These are phyloP conservation scores for Caenorhabditis wallacei DNA, from an alignment of 2,888 invertebrate genomes.

Conservation along the genomic window DNA sequence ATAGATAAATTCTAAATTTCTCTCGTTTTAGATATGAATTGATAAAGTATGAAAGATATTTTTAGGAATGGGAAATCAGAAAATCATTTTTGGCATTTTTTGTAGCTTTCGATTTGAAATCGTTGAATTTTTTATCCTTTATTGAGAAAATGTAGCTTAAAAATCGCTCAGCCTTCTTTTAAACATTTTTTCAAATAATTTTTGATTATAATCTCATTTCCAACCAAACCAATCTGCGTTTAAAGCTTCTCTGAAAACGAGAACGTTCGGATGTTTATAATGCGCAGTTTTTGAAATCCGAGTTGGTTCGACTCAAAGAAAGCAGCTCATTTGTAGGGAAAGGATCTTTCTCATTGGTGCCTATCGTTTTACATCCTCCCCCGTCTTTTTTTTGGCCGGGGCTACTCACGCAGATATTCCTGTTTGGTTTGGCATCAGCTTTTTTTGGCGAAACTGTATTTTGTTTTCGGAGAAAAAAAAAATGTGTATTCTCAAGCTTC, in stretches of 20 bases:
- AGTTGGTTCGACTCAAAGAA: slow-evolving; percentile 48
- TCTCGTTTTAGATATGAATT: not conserved
- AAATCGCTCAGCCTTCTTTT: too few relatives aligned
- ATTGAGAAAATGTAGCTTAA: too few relatives aligned
- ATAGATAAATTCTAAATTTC: not conserved
- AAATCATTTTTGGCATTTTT: too few relatives aligned
- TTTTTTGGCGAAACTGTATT: not conserved
- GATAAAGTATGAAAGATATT: not conserved
- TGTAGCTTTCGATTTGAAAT: too few relatives aligned
- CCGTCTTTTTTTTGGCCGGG: slow-evolving; percentile 60
- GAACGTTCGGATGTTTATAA: slow-evolving; percentile 44
- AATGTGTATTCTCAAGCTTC: not conserved
- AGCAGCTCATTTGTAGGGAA: slow-evolving; percentile 59
- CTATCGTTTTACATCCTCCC: slow-evolving; percentile 66
- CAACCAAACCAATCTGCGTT: too few relatives aligned
- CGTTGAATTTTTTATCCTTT: too few relatives aligned
- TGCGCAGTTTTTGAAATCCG: slow-evolving; percentile 46
- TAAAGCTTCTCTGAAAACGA: slow-evolving; percentile 24
- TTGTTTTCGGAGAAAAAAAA: not conserved
- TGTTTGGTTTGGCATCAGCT: slow-evolving; percentile 24
- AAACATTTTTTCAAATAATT: too few relatives aligned
- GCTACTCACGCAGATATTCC: slow-evolving; percentile 37
- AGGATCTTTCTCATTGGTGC: slow-evolving; percentile 48
- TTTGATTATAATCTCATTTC: too few relatives aligned
- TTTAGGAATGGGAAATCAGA: too few relatives aligned